phyloP scores from a whole-genome alignment of 1,140 invertebrate species.

The Cylas formicarius region DNA sequence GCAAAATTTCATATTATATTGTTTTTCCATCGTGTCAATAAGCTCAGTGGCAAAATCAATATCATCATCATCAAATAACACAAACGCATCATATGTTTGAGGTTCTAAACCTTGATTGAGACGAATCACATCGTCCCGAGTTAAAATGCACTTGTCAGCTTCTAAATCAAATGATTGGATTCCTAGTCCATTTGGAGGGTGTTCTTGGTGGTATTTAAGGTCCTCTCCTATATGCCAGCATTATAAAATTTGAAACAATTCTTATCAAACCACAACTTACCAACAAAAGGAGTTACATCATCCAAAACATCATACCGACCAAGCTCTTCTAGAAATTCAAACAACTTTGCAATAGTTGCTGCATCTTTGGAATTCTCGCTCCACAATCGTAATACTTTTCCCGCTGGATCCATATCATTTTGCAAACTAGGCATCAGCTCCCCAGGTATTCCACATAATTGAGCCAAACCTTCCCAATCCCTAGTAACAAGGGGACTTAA shows the following conservation, averaged over 20 bases:
- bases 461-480: constrained; percentile 61
- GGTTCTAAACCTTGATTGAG: constrained; percentile 45
- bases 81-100: constrained; percentile 61
- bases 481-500: constrained; percentile 38
- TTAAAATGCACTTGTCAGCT: constrained; percentile 31
- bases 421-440: constrained; percentile 45
- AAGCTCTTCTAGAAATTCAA: constrained; percentile 48
- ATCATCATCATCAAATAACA: constrained; percentile 65
- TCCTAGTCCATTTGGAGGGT: constrained; percentile 14
- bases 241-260: not conserved
- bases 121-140: constrained; percentile 47
- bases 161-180: constrained; percentile 12
- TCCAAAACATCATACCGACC: constrained; percentile 61
- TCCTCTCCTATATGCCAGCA: constrained; percentile 27
- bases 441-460: constrained; percentile 45
- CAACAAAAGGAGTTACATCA: constrained; percentile 49
- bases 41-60: constrained; percentile 53
- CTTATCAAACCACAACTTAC: constrained; percentile 40
- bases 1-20: constrained; percentile 57
- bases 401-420: constrained; percentile 46
- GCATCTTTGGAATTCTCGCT: constrained; percentile 37
- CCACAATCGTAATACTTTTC: constrained; percentile 47
- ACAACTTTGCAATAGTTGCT: constrained; percentile 47
- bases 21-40: constrained; percentile 53
- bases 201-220: constrained; percentile 29